Base-by-base conservation (phyloP, 2,113 vertebrate species). In the Piliocolobus tephrosceles region DNA sequence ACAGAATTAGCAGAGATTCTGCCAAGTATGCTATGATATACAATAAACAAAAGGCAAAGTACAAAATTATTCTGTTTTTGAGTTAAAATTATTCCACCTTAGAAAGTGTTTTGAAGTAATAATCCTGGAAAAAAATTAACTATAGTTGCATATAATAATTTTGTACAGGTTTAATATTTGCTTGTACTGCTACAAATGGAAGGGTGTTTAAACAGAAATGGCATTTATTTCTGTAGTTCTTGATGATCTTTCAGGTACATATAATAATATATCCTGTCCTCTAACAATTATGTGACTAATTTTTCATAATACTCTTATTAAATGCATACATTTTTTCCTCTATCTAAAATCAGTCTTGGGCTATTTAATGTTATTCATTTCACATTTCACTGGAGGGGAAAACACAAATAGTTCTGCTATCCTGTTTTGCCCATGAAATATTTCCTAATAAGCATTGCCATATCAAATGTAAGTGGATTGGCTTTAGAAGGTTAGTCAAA, bases 391-490 rank as follows among this genome's bases (percentile, higher is more conserved):
- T 73, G n/a, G 40, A 81, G 30, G 61, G 75, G 4, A 93, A 94
- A 97, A 86, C 5, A 80, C 20, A 96, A 66, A 79, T 55, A 87
- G 14, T 30, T 88, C 32, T 91, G 40, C 64, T 89, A 55, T 38
- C 10, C 43, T 70, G 20, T 84, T 93, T 81, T 61, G 75, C 27
- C 81, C 75, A 90, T 90, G 92, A 96, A 96, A 96, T 88, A n/a
- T 88, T 96, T 97, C 58, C 80, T 96, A 97, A 91, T 84, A 97
- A 95, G 84, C 52, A 81, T 81, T 75, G 22, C 64, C 78, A 85
- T 97, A 95, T 96, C 70, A 84, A 97, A 96, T 96, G 50, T 85
- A 97, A 93, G 76, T 97, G 78, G 75, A 96, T 79, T 90, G 84
- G 80, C 40, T 88, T 94, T 88, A 96, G 87, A 66, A 93, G 94